Base-by-base conservation (phyloP, 2,113 vertebrate genomes). In the Clarias magur region DNA sequence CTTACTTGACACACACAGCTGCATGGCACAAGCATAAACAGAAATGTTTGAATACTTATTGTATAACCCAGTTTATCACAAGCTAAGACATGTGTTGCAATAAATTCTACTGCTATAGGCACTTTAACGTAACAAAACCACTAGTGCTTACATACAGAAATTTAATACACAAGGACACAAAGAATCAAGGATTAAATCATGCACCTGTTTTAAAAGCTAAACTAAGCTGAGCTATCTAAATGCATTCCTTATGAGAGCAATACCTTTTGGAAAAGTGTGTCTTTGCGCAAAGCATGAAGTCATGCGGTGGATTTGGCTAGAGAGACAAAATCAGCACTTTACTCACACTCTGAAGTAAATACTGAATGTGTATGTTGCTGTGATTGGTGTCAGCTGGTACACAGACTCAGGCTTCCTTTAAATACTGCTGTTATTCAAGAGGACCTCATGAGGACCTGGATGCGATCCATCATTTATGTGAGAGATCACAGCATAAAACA, bases 141-240 rank as follows among this genome's bases (percentile, higher is more conserved):
- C 15, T 81, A 42, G 23, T 86, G 78, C 65, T 75, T 60, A 76
- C 15, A 12, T 11, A 75, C 67, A 63, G 10, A 70, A 30, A 48
- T 65, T 63, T 75, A 34, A 57, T 56, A 82, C 79, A 62, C 13
- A 17, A 72, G 12, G 65, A 73, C 5, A n/a, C 27, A 87, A 87
- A 57, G 1, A 42, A 53, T 86, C 53, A 70, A 68, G 34, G 67
- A 27, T 80, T 70, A 91, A 86, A 89, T 84, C 86, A 62, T 82
- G 86, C 89, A 93, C 91, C 91, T 92, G 92, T 89, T 92, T 91
- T 90, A 86, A 89, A 92, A 91, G 83, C 85, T 88, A 88, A 82
- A 86, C 13, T 67, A 56, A 91, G 83, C 85, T 88, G 87, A 82
- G 86, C 13, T 67, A 56, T 78, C 30, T 78, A 42, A 90, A 93